Conservation (phyloP, 2,888 invertebrate genomes). For the Cryptus armator region DNA sequence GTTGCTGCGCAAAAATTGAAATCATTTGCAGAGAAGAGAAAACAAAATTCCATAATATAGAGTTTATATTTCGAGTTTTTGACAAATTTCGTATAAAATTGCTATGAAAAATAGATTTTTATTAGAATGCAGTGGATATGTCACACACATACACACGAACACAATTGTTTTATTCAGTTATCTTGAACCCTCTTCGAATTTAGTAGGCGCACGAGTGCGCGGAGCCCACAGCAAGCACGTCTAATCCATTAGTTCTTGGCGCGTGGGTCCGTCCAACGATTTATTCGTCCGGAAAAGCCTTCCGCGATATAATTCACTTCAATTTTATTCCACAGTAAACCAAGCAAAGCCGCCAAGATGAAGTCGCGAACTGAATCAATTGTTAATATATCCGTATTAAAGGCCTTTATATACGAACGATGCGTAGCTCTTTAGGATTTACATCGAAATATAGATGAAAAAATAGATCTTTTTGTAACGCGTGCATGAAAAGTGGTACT, state of each 20-base stretch:
- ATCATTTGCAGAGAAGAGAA: neutral
- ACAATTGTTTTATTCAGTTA: constrained; percentile 60
- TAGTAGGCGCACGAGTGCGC: constrained; percentile 63
- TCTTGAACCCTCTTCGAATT: constrained; percentile 36
- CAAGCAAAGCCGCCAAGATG: constrained; percentile 69
- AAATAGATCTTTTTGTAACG: no score
- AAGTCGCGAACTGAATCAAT: constrained; percentile 47
- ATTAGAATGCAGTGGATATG: neutral
- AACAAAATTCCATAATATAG: neutral
- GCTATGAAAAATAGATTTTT: neutral
- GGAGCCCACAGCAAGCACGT: constrained; percentile 55
- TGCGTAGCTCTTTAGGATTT: neutral
- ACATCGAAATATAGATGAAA: neutral
- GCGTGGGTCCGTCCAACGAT: constrained; percentile 64
- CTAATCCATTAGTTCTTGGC: constrained; percentile 70
- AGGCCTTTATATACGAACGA: neutral
- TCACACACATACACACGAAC: constrained; percentile 15
- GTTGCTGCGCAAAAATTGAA: neutral
- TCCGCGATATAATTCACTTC: constrained; percentile 65
- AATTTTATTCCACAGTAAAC: constrained; percentile 62
- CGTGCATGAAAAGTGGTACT: no score
- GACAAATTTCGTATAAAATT: neutral
- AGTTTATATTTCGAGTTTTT: neutral
- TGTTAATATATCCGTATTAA: constrained; percentile 9
- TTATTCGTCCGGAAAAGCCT: constrained; percentile 67